These are phyloP conservation scores for Drosophila histrio DNA, from an alignment of 2,888 invertebrate genomes.

Conservation along the genomic window DNA sequence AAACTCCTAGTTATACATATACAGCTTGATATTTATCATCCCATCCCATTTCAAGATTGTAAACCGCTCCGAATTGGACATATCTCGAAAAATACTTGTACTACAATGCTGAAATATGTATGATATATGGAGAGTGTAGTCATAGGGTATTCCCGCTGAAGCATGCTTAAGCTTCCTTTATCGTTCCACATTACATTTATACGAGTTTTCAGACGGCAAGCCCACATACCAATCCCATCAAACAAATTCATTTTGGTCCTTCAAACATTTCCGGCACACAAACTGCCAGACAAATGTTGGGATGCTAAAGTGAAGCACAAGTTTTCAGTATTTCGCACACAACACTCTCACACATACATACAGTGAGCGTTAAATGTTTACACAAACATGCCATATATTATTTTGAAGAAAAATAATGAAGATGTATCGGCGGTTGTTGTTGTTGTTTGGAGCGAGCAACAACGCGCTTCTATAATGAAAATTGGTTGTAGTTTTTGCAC, in stretches of 20 bases:
- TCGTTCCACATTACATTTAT: slow-evolving; percentile 6
- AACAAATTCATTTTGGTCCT: slow-evolving; percentile 56
- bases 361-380: slow-evolving; percentile 56
- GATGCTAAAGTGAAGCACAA: slow-evolving; percentile 56
- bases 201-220: slow-evolving; percentile 1
- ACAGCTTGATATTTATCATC: no score
- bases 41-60: no score
- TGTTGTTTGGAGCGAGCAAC: slow-evolving; percentile 27
- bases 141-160: background rate
- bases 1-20: no score
- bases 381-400: slow-evolving; percentile 65
- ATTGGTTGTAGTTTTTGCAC: slow-evolving; percentile 69
- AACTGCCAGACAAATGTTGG: slow-evolving; percentile 53
- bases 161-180: background rate
- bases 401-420: slow-evolving; percentile 70
- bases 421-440: slow-evolving; percentile 62
- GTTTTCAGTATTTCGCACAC: slow-evolving; percentile 44
- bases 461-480: slow-evolving; percentile 69
- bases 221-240: slow-evolving; percentile 20
- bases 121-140: background rate
- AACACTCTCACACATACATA: background rate
- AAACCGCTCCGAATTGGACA: no score
- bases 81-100: background rate
- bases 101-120: background rate
- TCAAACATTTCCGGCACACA: slow-evolving; percentile 38